A percentile compares a stretch with the other conserved stretches of the same genome.
phyloP scores from a whole-genome alignment of 2,888 invertebrate genomes.

The Sarcophaga carnaria region DNA sequence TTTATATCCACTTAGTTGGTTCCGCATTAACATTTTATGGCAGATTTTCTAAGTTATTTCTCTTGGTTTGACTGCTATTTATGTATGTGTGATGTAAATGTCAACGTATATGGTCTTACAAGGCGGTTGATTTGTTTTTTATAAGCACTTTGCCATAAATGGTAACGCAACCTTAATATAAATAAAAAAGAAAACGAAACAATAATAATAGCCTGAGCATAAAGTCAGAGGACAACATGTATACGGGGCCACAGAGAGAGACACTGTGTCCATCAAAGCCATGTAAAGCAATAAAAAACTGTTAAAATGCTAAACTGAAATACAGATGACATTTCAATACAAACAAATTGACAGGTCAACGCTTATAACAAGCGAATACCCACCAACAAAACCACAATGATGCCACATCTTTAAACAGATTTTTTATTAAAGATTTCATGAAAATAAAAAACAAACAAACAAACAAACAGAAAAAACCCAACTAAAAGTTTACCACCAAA shows the following conservation, averaged over 20 bases:
- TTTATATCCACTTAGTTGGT: constrained; percentile 18
- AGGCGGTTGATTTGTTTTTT: constrained; percentile 52
- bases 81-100: constrained; percentile 58
- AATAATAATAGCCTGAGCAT: neutral
- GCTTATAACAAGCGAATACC: constrained; percentile 72
- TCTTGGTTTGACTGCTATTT: neutral
- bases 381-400: constrained; percentile 37
- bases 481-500: constrained; percentile 17
- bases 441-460: neutral
- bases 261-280: constrained; percentile 64
- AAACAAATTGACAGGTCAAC: constrained; percentile 81
- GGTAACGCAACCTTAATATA: constrained; percentile 59
- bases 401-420: constrained; percentile 63
- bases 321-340: constrained; percentile 81
- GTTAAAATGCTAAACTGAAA: constrained; percentile 66
- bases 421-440: constrained; percentile 63
- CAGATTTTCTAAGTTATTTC: neutral
- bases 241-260: neutral
- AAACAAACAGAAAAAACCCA: neutral
- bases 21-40: neutral
- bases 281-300: constrained; percentile 66
- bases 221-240: neutral
- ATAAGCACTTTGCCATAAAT: constrained; percentile 66
- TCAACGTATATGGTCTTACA: constrained; percentile 61
- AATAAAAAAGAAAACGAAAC: neutral